phyloP scores from a whole-genome alignment of 2,113 vertebrate species.

The Oenanthe melanoleuca region DNA sequence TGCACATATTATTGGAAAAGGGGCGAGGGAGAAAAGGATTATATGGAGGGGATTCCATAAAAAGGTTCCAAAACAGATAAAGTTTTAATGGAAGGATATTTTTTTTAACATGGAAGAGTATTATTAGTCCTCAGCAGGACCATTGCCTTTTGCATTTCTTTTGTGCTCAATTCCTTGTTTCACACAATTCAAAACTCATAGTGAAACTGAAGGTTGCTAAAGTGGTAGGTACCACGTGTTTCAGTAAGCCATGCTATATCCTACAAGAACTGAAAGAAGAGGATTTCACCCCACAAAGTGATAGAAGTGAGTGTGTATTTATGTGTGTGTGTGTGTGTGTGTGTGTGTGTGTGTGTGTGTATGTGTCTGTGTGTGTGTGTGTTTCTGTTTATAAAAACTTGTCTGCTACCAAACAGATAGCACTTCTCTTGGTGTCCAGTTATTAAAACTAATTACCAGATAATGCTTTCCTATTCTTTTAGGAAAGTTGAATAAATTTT shows the following conservation, averaged over 20 bases:
- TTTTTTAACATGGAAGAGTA: not conserved
- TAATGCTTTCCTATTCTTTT: not conserved
- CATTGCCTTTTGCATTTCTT: not conserved
- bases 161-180: not conserved
- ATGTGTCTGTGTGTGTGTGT: too few relatives aligned
- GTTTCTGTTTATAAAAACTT: not conserved
- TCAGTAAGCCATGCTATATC: not conserved
- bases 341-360: not conserved
- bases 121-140: not conserved
- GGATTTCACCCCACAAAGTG: not conserved
- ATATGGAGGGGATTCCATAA: not conserved
- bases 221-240: not conserved
- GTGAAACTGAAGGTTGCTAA: not conserved
- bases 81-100: not conserved
- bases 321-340: not conserved
- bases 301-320: not conserved
- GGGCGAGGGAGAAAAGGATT: not conserved
- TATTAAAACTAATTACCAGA: not conserved
- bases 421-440: not conserved
- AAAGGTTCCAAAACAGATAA: not conserved
- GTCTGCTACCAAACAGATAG: not conserved
- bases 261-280: not conserved
- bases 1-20: not conserved
- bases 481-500: not conserved
- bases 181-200: not conserved